Conservation (phyloP, 2,113 vertebrate species). For the Cyprinodon brontotheroides region DNA sequence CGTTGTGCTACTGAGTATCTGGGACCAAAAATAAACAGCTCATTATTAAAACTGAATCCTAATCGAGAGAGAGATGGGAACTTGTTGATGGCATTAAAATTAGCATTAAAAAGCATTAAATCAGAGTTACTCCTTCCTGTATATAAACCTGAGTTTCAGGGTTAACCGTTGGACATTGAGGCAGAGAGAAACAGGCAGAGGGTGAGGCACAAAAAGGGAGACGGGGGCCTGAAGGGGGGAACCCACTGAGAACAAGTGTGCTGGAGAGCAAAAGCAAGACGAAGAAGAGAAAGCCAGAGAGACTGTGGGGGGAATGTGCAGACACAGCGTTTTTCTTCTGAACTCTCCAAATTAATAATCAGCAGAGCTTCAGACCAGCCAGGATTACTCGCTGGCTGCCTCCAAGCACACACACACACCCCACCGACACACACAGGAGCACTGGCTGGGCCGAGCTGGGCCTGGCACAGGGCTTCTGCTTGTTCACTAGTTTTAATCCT, state of each 20-base stretch:
- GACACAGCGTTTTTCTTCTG: slow-evolving; percentile 75
- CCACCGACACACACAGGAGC: slow-evolving; percentile 38
- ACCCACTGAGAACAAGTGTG: slow-evolving; percentile 24
- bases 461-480: slow-evolving; percentile 77
- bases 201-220: slow-evolving; percentile 20
- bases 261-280: slow-evolving; percentile 34
- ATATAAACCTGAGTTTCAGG: slow-evolving; percentile 11
- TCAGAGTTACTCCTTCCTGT: no score
- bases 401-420: slow-evolving; percentile 46
- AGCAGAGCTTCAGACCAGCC: slow-evolving; percentile 74
- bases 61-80: no score
- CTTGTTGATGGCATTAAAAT: no score
- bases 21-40: no score
- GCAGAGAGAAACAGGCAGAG: not conserved
- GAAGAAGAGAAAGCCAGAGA: slow-evolving; percentile 8
- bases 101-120: no score
- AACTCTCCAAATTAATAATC: slow-evolving; percentile 83
- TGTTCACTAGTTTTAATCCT: slow-evolving; percentile 83
- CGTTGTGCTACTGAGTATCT: no score
- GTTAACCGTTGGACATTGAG: slow-evolving; percentile 49
- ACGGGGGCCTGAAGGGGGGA: slow-evolving; percentile 21
- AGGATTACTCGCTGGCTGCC: slow-evolving; percentile 71
- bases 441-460: slow-evolving; percentile 53
- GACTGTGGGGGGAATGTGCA: slow-evolving; percentile 77
- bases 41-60: no score